phyloP scores from a whole-genome alignment of 2,888 invertebrate species.

The Scaptomyza cyrtandrae region DNA sequence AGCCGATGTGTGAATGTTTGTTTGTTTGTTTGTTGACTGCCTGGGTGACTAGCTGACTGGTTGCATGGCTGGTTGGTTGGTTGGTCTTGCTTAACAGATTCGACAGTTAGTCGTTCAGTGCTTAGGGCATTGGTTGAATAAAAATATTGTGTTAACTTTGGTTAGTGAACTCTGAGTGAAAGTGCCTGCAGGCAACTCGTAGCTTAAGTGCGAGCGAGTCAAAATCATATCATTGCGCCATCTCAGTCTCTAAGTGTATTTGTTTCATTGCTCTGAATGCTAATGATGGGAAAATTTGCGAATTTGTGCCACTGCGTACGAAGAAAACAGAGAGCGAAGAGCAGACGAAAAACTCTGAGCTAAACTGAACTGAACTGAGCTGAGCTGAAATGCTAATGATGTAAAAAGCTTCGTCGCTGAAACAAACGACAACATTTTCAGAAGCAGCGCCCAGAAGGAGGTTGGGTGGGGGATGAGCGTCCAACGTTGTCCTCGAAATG shows the following conservation, averaged over 20 bases:
- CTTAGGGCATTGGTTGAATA: conserved; percentile 70
- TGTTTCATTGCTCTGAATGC: conserved; percentile 81
- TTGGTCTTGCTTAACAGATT: conserved; percentile 48
- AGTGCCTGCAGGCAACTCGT: conserved; percentile 13
- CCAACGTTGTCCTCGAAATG: conserved; percentile 66
- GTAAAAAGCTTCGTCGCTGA: conserved; percentile 75
- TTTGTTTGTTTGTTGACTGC: conserved; percentile 21
- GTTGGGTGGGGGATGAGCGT: not conserved
- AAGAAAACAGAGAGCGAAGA: not conserved
- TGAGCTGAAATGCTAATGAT: conserved; percentile 74
- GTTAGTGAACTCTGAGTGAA: conserved; percentile 52
- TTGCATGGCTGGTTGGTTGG: conserved; percentile 3
- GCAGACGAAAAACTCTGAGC: conserved; percentile 18
- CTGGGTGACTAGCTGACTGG: conserved; percentile 14
- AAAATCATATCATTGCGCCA: conserved; percentile 37
- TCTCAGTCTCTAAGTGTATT: conserved; percentile 71
- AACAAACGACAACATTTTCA: conserved; percentile 76
- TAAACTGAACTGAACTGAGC: conserved; percentile 35
- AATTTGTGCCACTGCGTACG: conserved; percentile 63
- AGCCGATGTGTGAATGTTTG: conserved; percentile 75
- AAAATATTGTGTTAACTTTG: conserved; percentile 78
- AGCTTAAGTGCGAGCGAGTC: conserved; percentile 26
- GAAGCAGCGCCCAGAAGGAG: not conserved
- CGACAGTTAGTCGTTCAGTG: conserved; percentile 40
- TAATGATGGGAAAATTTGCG: conserved; percentile 81